Evolutionary conservation across 2,888 invertebrate species (phyloP).

Genomic region (Athrips mouffetella): DNA sequence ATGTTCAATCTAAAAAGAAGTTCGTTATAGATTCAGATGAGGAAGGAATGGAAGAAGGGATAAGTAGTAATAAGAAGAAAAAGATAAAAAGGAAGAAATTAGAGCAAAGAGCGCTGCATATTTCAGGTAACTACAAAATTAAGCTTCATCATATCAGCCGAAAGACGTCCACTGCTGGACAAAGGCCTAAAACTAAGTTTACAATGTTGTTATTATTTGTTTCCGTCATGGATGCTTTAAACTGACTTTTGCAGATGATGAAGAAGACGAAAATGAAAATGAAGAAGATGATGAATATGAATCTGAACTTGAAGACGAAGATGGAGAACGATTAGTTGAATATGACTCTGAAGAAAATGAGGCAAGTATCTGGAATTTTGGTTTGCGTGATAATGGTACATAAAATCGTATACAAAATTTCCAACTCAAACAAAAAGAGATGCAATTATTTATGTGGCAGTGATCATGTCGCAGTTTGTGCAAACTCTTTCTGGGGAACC

Average conservation of each 20-base stretch:
- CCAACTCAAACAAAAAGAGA: no score
- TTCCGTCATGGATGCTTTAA: no score
- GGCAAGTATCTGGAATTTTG: slow-evolving; percentile 45
- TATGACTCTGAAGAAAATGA: slow-evolving; percentile 94
- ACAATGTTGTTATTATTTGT: no score
- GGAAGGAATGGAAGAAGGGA: slow-evolving; percentile 36
- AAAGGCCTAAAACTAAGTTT: no score
- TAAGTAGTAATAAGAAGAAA: slow-evolving; percentile 46
- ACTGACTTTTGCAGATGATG: slow-evolving; percentile 45
- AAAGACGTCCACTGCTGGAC: no score
- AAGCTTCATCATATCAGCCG: no score
- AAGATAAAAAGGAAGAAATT: slow-evolving; percentile 55
- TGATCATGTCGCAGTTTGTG: no score
- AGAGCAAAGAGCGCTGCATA: slow-evolving; percentile 57
- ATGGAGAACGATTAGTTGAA: slow-evolving; percentile 74
- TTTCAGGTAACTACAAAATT: no score
- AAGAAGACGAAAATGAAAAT: slow-evolving; percentile 44
- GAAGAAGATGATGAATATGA: slow-evolving; percentile 51
- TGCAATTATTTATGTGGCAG: no score
- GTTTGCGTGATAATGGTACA: neutral
- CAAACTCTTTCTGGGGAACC: no score
- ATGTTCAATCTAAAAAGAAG: slow-evolving; percentile 48
- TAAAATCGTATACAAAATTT: no score
- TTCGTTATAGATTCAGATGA: slow-evolving; percentile 68
- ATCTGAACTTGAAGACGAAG: slow-evolving; percentile 48